Conservation (phyloP, 2,797 vertebrate genomes). For the Intellagama lesueurii region DNA sequence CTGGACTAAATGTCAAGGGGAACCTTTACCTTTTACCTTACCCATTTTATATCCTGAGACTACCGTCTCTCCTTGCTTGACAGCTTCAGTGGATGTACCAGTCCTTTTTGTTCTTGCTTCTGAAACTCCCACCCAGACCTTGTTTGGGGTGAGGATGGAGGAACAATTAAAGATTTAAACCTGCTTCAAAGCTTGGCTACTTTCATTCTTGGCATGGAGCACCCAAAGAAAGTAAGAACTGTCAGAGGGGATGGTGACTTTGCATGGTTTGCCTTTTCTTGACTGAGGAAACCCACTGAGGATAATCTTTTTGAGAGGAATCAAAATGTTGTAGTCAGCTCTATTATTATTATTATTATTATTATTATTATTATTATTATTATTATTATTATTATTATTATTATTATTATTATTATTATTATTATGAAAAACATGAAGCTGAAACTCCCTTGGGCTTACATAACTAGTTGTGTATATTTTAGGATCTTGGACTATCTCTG, state of each 20-base stretch:
- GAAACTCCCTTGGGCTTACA: neutral
- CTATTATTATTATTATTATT: neutral
- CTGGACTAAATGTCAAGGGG: no score
- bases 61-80: no score
- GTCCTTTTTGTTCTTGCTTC: no score
- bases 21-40: no score
- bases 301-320: no score
- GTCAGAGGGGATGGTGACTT: neutral
- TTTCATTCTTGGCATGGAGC: neutral
- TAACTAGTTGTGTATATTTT: neutral
- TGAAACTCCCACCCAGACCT: neutral
- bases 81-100: no score
- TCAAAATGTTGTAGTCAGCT: neutral
- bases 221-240: neutral
- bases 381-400: no score
- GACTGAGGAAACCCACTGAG: neutral
- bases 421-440: neutral
- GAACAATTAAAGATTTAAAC: neutral
- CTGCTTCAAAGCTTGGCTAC: neutral
- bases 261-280: neutral
- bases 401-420: neutral
- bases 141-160: no score
- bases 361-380: no score
- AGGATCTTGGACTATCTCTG: neutral
- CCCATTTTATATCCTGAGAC: no score